Evolutionary conservation across 2,888 invertebrate genomes (phyloP), one percentile per base, ranked within the genome.

Genomic region (Sepiola atlantica): DNA sequence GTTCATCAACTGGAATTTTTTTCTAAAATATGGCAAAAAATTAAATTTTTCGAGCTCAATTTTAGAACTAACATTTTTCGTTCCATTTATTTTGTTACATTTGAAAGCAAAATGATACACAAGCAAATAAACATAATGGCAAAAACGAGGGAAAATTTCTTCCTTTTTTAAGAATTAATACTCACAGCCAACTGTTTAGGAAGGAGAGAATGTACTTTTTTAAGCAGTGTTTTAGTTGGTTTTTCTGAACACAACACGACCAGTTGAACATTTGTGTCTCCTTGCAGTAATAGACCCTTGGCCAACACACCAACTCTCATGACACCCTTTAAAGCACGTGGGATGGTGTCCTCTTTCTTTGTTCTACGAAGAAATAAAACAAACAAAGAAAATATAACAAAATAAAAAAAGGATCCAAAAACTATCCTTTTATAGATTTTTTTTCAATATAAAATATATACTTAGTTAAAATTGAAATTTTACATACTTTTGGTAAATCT

Each of bases 171-270:
- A 21, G 1, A 61, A 24, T 28, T 24, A 61, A 61, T 28, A 92
- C 92, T 94, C 90, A 94, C 94, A 55, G 94, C 90, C 95, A 99
- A 98, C 96, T 99, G 98, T 94, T 98, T 97, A 0, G 99, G 99
- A 97, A 99, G 98, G 96, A 98, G 98, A 95, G 98, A 98, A 54
- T 98, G 98, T 35, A 99, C 98, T 96, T 98, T 98, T 97, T 98
- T 98, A 95, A 99, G 98, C 95, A 99, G 98, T 94, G 98, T 98
- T 94, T 97, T 95, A 1, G 99, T 99, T 95, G 99, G 99, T 96
- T 99, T 98, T 97, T 99, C 99, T 95, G 98, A 98, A 97, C 99
- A 99, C 94, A 99, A 98, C 94, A 99, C 99, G 61, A 99, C 99
- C 95, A 99, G 98, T 96, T 99, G 98, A 94, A 99, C 99, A 96